Conservation (phyloP, 1,140 invertebrate genomes). For the Pseudomyrmex sp. region DNA sequence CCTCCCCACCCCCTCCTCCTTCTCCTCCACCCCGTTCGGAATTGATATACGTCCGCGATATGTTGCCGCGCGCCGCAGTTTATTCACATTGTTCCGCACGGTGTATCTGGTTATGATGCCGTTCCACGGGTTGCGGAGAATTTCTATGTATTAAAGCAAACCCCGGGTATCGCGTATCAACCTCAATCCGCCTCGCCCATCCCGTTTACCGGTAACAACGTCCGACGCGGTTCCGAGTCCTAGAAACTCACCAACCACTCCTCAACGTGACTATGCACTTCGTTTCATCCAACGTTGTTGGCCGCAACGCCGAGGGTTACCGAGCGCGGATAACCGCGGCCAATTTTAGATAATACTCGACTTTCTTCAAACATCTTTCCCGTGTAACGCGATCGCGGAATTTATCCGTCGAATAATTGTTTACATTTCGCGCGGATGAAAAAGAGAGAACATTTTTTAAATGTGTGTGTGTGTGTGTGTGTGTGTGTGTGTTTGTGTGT, state of each 20-base stretch:
- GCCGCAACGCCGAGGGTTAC: constrained; percentile 4
- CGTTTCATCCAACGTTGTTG: constrained; percentile 45
- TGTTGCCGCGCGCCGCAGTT: neutral
- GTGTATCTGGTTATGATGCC: constrained; percentile 44
- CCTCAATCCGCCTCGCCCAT: constrained; percentile 52
- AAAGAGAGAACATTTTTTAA: neutral
- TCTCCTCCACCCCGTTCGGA: neutral
- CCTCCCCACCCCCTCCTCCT: no score
- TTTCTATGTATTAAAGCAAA: constrained; percentile 57
- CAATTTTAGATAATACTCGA: constrained; percentile 23
- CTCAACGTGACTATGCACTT: constrained; percentile 48
- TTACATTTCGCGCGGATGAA: neutral
- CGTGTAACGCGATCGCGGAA: neutral
- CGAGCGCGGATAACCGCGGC: neutral
- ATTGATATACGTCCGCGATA: constrained; percentile 49
- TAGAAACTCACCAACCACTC: constrained; percentile 47
- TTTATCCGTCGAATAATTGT: constrained; percentile 1
- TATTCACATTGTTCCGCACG: constrained; percentile 39
- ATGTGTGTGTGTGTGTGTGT: no score
- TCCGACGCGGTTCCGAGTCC: constrained; percentile 5
- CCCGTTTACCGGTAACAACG: constrained; percentile 45
- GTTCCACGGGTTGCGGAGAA: constrained; percentile 24
- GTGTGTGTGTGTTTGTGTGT: no score
- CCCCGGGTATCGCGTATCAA: constrained; percentile 49
- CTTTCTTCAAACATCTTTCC: constrained; percentile 9